Evolutionary conservation across 2,888 invertebrate genomes (phyloP).

Genomic region (Conops quadrifasciatus): DNA sequence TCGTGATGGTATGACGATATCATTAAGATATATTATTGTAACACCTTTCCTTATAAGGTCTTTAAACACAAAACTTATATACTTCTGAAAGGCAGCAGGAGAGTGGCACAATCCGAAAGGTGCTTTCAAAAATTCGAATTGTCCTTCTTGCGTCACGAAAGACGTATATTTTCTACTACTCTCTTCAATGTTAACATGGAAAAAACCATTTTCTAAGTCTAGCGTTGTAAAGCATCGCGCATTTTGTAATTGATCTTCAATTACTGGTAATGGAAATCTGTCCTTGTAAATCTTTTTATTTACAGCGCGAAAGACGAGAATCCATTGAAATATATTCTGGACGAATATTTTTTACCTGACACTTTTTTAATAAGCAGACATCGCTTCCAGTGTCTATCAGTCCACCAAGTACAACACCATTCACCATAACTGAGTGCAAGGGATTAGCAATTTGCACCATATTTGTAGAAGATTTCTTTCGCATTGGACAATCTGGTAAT

Average conservation of each 20-base stretch:
- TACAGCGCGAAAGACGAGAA: constrained; percentile 23
- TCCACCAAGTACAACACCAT: constrained; percentile 11
- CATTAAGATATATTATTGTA: constrained; percentile 33
- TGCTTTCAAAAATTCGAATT: constrained; percentile 29
- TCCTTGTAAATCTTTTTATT: constrained; percentile 43
- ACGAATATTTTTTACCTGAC: constrained; percentile 17
- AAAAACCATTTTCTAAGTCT: constrained; percentile 46
- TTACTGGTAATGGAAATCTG: constrained; percentile 46
- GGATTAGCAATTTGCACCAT: constrained; percentile 14
- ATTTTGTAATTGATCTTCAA: constrained; percentile 50
- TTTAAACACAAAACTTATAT: constrained; percentile 9
- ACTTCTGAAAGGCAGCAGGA: constrained; percentile 16
- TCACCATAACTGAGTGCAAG: not conserved
- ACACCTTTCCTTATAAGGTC: constrained; percentile 21
- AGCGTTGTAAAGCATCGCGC: constrained; percentile 48
- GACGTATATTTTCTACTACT: constrained; percentile 34
- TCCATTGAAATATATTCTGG: constrained; percentile 22
- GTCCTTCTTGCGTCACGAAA: constrained; percentile 32
- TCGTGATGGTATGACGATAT: constrained; percentile 34
- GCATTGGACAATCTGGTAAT: constrained; percentile 25
- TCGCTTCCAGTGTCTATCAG: constrained; percentile 40
- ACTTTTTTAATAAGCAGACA: constrained; percentile 25
- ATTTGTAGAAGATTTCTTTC: constrained; percentile 1
- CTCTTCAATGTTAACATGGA: constrained; percentile 35
- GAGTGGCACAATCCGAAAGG: constrained; percentile 31